Conservation (phyloP, 2,888 invertebrate genomes). For the Automeris io region DNA sequence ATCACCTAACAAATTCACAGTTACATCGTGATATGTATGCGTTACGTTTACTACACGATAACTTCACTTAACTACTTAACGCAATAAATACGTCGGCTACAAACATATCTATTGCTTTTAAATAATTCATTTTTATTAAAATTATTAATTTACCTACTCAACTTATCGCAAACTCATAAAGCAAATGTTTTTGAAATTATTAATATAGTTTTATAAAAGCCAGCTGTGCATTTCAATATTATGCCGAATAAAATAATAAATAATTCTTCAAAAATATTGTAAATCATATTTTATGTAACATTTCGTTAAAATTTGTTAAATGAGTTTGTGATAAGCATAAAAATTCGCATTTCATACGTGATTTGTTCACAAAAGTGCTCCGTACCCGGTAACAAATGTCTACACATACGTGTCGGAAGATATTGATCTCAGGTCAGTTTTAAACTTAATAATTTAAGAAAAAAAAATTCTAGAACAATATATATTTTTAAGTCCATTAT, state of each 20-base stretch:
- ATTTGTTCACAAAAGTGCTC: not conserved
- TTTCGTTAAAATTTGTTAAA: too few species aligned
- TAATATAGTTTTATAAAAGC: too few species aligned
- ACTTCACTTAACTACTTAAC: not conserved
- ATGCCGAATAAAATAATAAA: too few species aligned
- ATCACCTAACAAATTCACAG: slow-evolving; percentile 50
- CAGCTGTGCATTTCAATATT: too few species aligned
- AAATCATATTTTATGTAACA: too few species aligned
- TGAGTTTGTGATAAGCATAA: not conserved
- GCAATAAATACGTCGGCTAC: slow-evolving; percentile 38
- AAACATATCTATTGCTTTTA: slow-evolving; percentile 41
- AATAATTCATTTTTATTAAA: slow-evolving; percentile 5
- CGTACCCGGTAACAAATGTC: not conserved
- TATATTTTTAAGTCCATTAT: too few species aligned
- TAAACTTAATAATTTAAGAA: slow-evolving; percentile 15
- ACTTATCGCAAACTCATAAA: not conserved
- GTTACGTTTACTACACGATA: slow-evolving; percentile 39
- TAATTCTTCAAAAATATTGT: too few species aligned
- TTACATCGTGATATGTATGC: slow-evolving; percentile 57
- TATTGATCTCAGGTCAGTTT: slow-evolving; percentile 6
- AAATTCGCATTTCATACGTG: not conserved
- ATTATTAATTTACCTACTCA: not conserved
- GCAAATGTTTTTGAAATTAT: too few species aligned
- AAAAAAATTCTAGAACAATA: slow-evolving; percentile 25
- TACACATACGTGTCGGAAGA: slow-evolving; percentile 7